Conservation (phyloP, 2,797 vertebrate species). For the Podarcis siculus region DNA sequence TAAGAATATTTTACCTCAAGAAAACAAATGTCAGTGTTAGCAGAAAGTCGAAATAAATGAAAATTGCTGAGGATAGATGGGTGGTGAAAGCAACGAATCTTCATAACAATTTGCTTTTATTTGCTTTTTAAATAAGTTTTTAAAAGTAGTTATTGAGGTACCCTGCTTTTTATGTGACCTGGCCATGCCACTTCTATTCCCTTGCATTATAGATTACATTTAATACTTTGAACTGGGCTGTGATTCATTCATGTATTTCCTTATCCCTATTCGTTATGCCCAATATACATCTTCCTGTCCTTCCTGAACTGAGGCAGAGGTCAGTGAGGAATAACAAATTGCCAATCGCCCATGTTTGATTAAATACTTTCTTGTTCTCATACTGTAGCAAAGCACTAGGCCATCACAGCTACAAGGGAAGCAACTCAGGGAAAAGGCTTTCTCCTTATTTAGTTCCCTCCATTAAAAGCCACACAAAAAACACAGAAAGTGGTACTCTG, state of each 20-base stretch:
- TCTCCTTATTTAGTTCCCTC: neutral
- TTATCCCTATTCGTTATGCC: conserved; percentile 2
- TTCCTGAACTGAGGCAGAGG: conserved; percentile 12
- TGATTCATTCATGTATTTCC: neutral
- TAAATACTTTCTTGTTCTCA: conserved; percentile 56
- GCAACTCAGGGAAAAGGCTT: neutral
- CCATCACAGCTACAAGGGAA: neutral
- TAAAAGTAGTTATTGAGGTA: neutral
- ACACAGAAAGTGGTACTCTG: conserved; percentile 25
- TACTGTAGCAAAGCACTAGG: conserved; percentile 26
- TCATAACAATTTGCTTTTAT: neutral
- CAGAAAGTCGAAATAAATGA: neutral
- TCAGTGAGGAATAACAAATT: conserved; percentile 62
- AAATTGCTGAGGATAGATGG: conserved; percentile 1
- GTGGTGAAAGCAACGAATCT: conserved; percentile 8
- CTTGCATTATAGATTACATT: neutral
- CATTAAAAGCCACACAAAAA: conserved; percentile 17
- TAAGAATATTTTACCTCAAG: neutral
- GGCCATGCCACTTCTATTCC: neutral
- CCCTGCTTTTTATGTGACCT: neutral
- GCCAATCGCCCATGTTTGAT: conserved; percentile 48
- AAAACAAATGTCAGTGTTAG: neutral
- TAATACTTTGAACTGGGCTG: neutral
- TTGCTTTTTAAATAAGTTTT: neutral
- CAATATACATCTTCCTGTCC: neutral